Evolutionary conservation across 2,888 invertebrate species (phyloP).

Genomic region (Muschampia plurimacula): DNA sequence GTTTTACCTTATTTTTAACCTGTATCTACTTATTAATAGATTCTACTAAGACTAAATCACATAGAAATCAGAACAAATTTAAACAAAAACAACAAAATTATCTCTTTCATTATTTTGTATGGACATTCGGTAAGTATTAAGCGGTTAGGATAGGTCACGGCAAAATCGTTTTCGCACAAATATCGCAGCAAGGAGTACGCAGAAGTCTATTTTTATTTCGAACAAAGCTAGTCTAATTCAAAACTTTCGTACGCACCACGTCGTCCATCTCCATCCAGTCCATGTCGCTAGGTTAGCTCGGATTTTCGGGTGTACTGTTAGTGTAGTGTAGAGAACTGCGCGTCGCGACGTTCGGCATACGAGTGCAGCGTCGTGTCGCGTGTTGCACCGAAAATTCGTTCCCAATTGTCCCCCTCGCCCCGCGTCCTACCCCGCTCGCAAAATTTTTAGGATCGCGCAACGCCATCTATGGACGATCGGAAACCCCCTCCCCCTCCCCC

Average conservation of each 20-base stretch:
- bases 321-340: constrained; percentile 71
- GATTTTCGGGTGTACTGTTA: constrained; percentile 64
- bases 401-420: constrained; percentile 73
- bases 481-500: constrained; percentile 58
- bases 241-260: constrained; percentile 78
- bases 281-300: constrained; percentile 73
- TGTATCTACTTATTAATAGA: neutral
- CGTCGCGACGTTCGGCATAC: constrained; percentile 82
- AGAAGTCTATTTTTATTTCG: constrained; percentile 23
- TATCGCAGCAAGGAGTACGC: constrained; percentile 33
- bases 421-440: constrained; percentile 71
- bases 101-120: constrained; percentile 7
- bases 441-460: constrained; percentile 77
- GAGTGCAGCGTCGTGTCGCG: constrained; percentile 80
- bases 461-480: constrained; percentile 80
- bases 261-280: constrained; percentile 85
- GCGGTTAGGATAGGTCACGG: constrained; percentile 81
- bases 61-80: neutral
- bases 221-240: constrained; percentile 44
- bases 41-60: neutral
- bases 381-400: constrained; percentile 84
- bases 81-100: constrained; percentile 8
- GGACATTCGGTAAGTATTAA: constrained; percentile 58
- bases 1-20: neutral
- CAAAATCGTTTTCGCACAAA: constrained; percentile 56